Evolutionary conservation across 2,113 vertebrate genomes (phyloP), one percentile per base, ranked within the genome.

Genomic region (Centrocercus urophasianus): DNA sequence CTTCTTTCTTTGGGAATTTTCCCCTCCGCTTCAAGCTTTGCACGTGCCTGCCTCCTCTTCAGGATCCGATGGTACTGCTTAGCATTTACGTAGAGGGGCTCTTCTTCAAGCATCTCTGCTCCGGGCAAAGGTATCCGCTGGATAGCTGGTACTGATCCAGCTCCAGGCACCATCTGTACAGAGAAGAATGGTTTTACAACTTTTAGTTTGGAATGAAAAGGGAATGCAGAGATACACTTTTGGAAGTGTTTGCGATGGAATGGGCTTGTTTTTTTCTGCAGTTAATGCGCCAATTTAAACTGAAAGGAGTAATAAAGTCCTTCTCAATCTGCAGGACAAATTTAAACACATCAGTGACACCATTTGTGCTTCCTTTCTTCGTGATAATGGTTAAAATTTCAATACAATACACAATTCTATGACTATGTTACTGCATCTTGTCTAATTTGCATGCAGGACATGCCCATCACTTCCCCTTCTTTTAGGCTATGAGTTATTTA

Each of bases 1-100:
- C 99, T 98, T 89, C 99, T 98, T 87, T 99, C 99, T 94, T 99
- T 99, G 91, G 99, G 99, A 84, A 99, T 99, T 90, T 99, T 99
- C 27, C 99, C 99, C 97, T 99, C 99, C 5, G 99, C 99, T 88
- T 99, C 99, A 87, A 99, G 98, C 88, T 99, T 99, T 42, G 99
- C 99, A 19, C 99, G 97, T 28, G 99, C 99, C 95, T 99, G 99
- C 42, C 99, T 97, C 90, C 99, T 98, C 96, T 99, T 99, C 22
- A 99, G 96, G 97, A 99, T 99, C 16, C 99, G 98, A 94, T 99
- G 99, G 96, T 99, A 99, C 97, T 99, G 99, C 93, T 99, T 99
- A 91, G 99, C 99, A 8, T 99, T 99, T 70, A 99, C 99, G 9
- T 99, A 99, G 8, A 99, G 98, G 32, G 99, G 99, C 93, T 99